phyloP scores from a whole-genome alignment of 2,888 invertebrate species.

The Meliscaeva auricollis region DNA sequence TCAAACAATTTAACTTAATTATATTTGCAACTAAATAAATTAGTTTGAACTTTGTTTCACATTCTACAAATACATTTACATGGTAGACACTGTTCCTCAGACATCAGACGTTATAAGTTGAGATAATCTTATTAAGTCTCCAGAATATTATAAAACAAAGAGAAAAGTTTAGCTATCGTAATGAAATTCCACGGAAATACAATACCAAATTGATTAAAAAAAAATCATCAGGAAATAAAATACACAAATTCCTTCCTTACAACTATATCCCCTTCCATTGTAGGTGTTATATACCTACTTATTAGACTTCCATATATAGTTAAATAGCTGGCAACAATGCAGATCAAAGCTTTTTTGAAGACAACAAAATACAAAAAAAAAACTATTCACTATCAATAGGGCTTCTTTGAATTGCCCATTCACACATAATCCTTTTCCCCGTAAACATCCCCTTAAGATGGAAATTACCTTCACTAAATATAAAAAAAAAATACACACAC shows the following conservation, averaged over 20 bases:
- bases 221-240: conserved; percentile 49
- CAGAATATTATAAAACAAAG: background rate
- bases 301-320: background rate
- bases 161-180: background rate
- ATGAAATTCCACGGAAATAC: conserved; percentile 23
- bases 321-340: background rate
- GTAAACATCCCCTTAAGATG: background rate
- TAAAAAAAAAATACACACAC: conserved; percentile 1
- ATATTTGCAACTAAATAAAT: background rate
- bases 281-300: background rate
- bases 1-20: conserved; percentile 1
- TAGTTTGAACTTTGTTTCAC: background rate
- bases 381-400: conserved; percentile 27
- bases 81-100: background rate
- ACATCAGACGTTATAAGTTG: background rate
- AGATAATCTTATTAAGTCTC: conserved; percentile 5
- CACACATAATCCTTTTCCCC: conserved; percentile 37
- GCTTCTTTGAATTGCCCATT: conserved; percentile 53
- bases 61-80: background rate
- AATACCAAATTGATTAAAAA: conserved; percentile 32
- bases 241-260: conserved; percentile 40
- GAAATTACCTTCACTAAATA: conserved; percentile 10
- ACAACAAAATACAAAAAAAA: conserved; percentile 10
- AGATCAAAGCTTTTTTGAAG: conserved; percentile 13
- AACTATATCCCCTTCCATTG: background rate